Base-by-base conservation (phyloP, 2,888 invertebrate species). In the Junonia oenone region DNA sequence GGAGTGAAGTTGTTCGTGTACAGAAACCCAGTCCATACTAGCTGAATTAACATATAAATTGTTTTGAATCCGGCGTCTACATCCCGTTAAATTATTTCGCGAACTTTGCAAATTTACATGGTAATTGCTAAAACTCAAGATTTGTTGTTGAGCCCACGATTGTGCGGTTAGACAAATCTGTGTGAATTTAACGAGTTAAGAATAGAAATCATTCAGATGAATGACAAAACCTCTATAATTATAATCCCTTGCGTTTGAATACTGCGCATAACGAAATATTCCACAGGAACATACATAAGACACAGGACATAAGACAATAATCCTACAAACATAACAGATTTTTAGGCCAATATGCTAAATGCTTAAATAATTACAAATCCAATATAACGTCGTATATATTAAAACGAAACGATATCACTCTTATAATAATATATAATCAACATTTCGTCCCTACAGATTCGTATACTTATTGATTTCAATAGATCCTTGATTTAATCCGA, bases 111-210 rank as follows among this genome's bases (percentile, higher is more conserved):
- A 88, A 89, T 89, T 89, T 86, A 87, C 88, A 89, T 89, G 84
- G 83, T 89, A 89, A 89, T 89, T 86, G 86, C 81, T 81, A 84
- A 87, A 88, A 88, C 82, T 89, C 86, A 87, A 87, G 89, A 89
- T 87, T 87, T 86, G 89, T 86, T 85, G 85, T 84, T 71, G 82
- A 77, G 81, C 78, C 78, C 75, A 75, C 79, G 84, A 85, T 87
- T 87, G 83, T 86, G 76, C 69, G 80, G 79, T 81, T 80, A 78
- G 76, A 81, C 81, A 76, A 78, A 81, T 78, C 79, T 72, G 73
- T 67, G 75, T 71, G 73, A 73, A 68, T 74, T 79, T 81, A 81
- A 81, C 79, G 76, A 77, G 76, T 74, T 75, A 76, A 76, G 73
- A 75, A 68, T 60, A 51, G 59, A 60, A 64, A 53, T 78, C 74